A percentile compares a stretch with the other conserved stretches of the same genome.
phyloP scores from a whole-genome alignment of 2,888 invertebrate species.

The Heteropelma amictum region DNA sequence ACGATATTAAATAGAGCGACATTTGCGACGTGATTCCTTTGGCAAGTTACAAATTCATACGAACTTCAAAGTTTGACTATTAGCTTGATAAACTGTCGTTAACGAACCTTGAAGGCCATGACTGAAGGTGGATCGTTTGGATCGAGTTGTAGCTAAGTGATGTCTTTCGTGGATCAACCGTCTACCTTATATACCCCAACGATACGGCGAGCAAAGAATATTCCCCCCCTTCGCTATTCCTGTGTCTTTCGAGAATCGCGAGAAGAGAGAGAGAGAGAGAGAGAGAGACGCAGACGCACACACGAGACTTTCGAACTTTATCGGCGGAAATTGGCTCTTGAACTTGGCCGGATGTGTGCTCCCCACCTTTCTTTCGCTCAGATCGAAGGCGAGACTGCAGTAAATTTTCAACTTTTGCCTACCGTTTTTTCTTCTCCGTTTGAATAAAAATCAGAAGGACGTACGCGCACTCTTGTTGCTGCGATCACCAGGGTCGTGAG shows the following conservation, averaged over 20 bases:
- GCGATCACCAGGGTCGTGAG: conserved; percentile 39
- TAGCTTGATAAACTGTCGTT: no score
- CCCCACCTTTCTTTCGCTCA: conserved; percentile 16
- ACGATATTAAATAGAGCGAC: no score
- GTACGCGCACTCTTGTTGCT: conserved; percentile 5
- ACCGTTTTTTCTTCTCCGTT: conserved; percentile 11
- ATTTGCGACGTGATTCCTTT: no score
- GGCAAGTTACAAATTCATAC: no score
- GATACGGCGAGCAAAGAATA: conserved; percentile 56
- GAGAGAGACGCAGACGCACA: conserved; percentile 4
- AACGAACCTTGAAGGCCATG: conserved; percentile 77
- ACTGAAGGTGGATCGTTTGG: conserved; percentile 68
- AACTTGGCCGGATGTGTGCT: conserved; percentile 64
- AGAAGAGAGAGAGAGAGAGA: neutral
- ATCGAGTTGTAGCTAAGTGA: conserved; percentile 73
- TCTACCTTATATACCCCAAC: conserved; percentile 72
- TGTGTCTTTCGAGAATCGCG: conserved; percentile 10
- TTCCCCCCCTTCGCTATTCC: conserved; percentile 56
- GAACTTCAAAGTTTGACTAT: no score
- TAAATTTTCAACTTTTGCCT: conserved; percentile 3
- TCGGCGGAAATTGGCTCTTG: conserved; percentile 60
- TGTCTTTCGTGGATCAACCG: conserved; percentile 67
- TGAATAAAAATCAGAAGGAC: conserved; percentile 55
- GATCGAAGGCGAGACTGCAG: conserved; percentile 1
- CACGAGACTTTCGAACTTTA: conserved; percentile 57